Conservation (phyloP, 2,113 vertebrate genomes). For the Nyctibius bracteatus region DNA sequence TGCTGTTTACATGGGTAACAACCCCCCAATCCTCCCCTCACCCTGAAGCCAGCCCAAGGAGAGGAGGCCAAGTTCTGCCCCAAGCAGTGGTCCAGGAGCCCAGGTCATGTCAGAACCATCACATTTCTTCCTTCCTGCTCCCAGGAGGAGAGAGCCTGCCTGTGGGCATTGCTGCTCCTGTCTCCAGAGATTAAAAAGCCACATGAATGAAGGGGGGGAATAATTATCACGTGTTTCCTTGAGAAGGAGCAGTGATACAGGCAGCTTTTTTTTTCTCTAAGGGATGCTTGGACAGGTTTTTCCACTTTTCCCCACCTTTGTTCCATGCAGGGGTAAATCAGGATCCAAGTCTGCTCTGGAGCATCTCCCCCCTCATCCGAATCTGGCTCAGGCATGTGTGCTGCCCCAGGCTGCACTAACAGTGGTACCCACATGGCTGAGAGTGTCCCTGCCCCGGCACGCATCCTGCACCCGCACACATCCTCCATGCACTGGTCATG, state of each 20-base stretch:
- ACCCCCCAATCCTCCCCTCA: neutral
- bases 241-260: neutral
- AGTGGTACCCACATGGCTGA: neutral
- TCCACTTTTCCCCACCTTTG: neutral
- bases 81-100: neutral
- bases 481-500: accelerated
- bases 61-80: neutral
- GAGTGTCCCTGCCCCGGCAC: neutral
- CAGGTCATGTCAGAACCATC: neutral
- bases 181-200: neutral
- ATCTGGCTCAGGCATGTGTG: neutral
- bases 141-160: neutral
- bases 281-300: neutral
- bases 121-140: neutral
- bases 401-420: neutral
- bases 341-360: neutral
- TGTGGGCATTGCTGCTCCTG: neutral
- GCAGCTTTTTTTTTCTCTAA: neutral
- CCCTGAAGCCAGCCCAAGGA: neutral
- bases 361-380: neutral
- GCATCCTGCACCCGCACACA: neutral
- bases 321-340: neutral
- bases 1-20: neutral
- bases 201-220: neutral
- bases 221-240: neutral